A percentile compares a stretch with the other conserved stretches of the same genome.
phyloP scores from a whole-genome alignment of 2,888 invertebrate species.

The Theristus sp. region DNA sequence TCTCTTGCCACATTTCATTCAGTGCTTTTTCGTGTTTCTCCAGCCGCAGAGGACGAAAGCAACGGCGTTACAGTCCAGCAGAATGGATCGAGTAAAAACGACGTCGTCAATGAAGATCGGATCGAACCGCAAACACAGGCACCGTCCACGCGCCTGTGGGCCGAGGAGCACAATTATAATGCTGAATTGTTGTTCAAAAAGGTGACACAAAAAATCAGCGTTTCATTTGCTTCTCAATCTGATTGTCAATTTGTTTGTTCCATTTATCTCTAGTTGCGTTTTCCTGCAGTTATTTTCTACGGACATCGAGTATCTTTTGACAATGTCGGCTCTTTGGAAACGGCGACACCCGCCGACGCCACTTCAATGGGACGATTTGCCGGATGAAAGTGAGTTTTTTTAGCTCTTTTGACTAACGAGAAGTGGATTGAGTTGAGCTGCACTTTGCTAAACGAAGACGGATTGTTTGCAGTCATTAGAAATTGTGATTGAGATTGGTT shows the following conservation, averaged over 20 bases:
- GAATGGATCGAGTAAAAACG: not conserved
- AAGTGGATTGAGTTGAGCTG: too few relatives aligned
- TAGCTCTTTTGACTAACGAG: too few relatives aligned
- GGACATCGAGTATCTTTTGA: slow-evolving; percentile 78
- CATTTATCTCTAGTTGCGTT: not conserved
- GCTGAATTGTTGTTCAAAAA: slow-evolving; percentile 69
- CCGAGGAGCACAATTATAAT: slow-evolving; percentile 59
- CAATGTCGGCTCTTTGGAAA: slow-evolving; percentile 90
- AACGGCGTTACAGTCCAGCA: not conserved
- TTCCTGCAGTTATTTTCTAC: slow-evolving; percentile 53
- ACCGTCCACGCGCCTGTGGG: slow-evolving; percentile 66
- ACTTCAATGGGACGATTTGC: slow-evolving; percentile 39
- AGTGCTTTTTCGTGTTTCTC: too few relatives aligned
- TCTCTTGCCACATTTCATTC: too few relatives aligned
- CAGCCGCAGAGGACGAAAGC: too few relatives aligned
- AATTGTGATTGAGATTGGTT: too few relatives aligned
- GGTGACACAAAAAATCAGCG: slow-evolving; percentile 12
- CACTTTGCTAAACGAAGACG: too few relatives aligned
- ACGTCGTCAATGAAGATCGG: not conserved
- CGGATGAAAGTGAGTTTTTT: slow-evolving; percentile 32
- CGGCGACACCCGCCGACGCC: slow-evolving; percentile 61
- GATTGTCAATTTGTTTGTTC: too few relatives aligned
- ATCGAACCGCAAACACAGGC: slow-evolving; percentile 6
- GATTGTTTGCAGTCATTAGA: too few relatives aligned
- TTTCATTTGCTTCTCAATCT: not conserved